A percentile compares a stretch with the other conserved stretches of the same genome.
Conservation (phyloP, 2,113 vertebrate genomes). For the Podiceps cristatus region DNA sequence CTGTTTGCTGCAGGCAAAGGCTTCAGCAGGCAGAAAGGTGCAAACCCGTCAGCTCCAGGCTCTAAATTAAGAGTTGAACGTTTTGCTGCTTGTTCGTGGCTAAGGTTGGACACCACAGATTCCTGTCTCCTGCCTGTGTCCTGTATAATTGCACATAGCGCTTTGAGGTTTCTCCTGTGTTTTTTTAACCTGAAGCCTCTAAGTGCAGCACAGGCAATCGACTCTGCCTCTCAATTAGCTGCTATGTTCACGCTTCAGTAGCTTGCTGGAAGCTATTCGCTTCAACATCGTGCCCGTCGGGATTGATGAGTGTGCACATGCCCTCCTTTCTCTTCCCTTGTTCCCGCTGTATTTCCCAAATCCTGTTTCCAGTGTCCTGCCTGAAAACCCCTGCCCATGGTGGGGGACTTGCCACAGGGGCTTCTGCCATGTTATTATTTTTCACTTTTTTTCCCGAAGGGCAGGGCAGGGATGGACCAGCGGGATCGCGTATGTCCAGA, state of each 20-base stretch:
- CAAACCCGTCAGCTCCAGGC: not conserved
- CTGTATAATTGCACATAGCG: fast-evolving
- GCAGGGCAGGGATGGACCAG: not conserved
- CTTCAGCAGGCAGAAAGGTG: not conserved
- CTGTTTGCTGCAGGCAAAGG: not conserved
- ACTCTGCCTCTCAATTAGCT: conserved; percentile 36
- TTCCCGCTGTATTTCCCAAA: not conserved
- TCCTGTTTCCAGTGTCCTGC: not conserved
- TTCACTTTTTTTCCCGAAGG: not conserved
- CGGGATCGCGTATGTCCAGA: not conserved
- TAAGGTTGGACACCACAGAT: not conserved
- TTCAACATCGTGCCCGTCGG: not conserved
- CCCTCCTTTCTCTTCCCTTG: not conserved
- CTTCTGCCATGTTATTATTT: not conserved
- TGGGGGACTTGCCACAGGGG: not conserved
- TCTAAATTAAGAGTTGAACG: not conserved
- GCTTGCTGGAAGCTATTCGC: conserved; percentile 39
- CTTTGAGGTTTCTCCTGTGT: not conserved
- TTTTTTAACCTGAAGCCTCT: not conserved
- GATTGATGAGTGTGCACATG: not conserved
- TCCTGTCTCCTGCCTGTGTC: not conserved
- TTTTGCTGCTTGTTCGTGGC: not conserved
- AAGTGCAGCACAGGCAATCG: not conserved
- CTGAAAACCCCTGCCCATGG: not conserved
- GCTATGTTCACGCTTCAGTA: conserved; percentile 31